A percentile compares a stretch with the other conserved stretches of the same genome.
Evolutionary conservation across 2,888 invertebrate genomes (phyloP).

Genomic region (Cyclophora punctaria): DNA sequence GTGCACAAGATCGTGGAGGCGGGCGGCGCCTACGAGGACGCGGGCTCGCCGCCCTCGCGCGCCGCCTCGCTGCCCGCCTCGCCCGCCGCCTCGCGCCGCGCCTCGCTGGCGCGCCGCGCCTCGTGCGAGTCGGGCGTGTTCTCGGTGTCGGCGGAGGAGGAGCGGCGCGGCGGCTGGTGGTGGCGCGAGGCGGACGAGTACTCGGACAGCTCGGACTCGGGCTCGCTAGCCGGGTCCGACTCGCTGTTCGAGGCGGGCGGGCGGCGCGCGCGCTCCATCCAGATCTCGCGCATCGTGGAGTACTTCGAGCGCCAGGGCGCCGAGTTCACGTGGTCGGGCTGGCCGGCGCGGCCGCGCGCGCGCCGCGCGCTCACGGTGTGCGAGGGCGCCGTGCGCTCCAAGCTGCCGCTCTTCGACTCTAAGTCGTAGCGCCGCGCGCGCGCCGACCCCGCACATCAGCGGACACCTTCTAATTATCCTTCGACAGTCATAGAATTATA

Average conservation of each 20-base stretch:
- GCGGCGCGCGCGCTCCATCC: conserved; percentile 76
- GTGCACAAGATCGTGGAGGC: conserved; percentile 88
- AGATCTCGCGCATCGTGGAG: conserved; percentile 89
- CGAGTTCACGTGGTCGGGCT: conserved; percentile 49
- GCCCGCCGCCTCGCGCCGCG: conserved; percentile 44
- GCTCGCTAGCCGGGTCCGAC: conserved; percentile 86
- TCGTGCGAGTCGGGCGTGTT: conserved; percentile 94
- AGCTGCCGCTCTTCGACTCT: conserved; percentile 88
- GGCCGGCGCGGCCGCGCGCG: conserved; percentile 22
- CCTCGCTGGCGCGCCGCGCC: conserved; percentile 74
- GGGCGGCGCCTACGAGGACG: conserved; percentile 72
- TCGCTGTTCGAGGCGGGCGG: conserved; percentile 79
- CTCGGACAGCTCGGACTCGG: conserved; percentile 90
- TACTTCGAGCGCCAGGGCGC: conserved; percentile 89
- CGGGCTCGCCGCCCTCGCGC: conserved; percentile 79
- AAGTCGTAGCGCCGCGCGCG: conserved; percentile 44
- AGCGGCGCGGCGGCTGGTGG: conserved; percentile 66
- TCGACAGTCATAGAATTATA: conserved; percentile 11
- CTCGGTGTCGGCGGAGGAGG: conserved; percentile 88
- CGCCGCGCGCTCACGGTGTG: conserved; percentile 77
- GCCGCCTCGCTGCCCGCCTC: conserved; percentile 56
- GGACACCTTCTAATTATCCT: conserved; percentile 2
- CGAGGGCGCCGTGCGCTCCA: conserved; percentile 90
- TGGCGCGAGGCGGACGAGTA: conserved; percentile 44
- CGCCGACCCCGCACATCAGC: conserved; percentile 1